Percentiles rank a stretch among this genome's conserved stretches.
Evolutionary conservation across 2,888 invertebrate species (phyloP).

Genomic region (Amphipoea oculea): DNA sequence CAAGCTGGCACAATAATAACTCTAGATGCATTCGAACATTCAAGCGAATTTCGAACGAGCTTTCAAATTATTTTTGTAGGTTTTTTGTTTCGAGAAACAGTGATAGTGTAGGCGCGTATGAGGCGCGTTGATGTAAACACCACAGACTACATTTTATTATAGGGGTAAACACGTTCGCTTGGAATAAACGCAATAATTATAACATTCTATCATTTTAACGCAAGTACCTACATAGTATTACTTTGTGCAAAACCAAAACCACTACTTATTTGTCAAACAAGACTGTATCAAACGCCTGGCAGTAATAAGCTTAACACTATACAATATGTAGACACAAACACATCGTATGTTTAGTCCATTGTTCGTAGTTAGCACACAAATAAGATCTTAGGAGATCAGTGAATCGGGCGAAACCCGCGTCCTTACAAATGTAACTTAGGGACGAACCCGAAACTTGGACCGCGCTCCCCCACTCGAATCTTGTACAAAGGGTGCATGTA

Average conservation of each 20-base stretch:
- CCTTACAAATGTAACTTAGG: conserved; percentile 86
- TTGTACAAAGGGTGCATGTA: conserved; percentile 70
- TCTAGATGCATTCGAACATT: background rate
- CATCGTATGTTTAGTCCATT: conserved; percentile 71
- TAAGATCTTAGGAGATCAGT: conserved; percentile 80
- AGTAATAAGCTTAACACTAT: conserved; percentile 59
- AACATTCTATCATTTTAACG: background rate
- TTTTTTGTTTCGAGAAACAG: background rate
- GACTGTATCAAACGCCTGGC: conserved; percentile 34
- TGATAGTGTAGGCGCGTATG: background rate
- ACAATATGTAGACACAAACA: conserved; percentile 48
- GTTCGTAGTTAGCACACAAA: conserved; percentile 79
- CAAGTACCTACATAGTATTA: background rate
- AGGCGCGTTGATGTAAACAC: too few species aligned
- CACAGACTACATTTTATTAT: too few species aligned
- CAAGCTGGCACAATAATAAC: background rate
- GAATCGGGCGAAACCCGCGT: conserved; percentile 75
- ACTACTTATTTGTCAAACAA: conserved; percentile 25
- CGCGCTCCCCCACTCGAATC: conserved; percentile 75
- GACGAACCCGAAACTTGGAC: conserved; percentile 85
- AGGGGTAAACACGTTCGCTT: background rate
- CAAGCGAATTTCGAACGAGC: background rate
- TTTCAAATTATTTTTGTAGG: background rate
- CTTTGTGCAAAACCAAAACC: conserved; percentile 29
- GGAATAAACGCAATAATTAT: background rate